Evolutionary conservation across 2,888 invertebrate genomes (phyloP).

Genomic region (Eupithecia pulchellata): DNA sequence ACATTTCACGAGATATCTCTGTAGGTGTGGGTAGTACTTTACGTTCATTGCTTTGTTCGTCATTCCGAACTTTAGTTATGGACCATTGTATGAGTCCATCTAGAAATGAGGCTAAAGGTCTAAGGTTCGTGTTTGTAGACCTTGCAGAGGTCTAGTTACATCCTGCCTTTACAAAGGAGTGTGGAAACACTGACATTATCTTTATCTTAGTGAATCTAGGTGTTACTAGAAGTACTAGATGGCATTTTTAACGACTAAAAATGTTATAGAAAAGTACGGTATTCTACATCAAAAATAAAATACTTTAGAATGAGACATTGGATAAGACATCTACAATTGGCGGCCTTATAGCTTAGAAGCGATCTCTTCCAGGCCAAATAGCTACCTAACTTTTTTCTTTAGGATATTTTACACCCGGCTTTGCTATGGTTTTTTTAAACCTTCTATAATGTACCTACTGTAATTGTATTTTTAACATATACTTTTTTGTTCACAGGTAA

Average conservation of each 20-base stretch:
- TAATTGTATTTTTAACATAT: not conserved
- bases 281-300: not conserved
- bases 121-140: not conserved
- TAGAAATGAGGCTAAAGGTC: not conserved
- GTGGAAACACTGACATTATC: not conserved
- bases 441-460: not conserved
- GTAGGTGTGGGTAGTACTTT: not conserved
- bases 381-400: not conserved
- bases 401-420: no score
- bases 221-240: not conserved
- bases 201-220: not conserved
- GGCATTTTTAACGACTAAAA: not conserved
- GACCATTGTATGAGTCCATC: not conserved
- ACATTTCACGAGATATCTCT: not conserved
- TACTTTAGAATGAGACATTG: not conserved
- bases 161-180: conserved; percentile 13
- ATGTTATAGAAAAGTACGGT: not conserved
- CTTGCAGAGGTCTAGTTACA: not conserved
- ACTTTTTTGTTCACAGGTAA: conserved; percentile 15
- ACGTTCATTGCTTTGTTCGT: not conserved
- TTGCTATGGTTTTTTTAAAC: no score
- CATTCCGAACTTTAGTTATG: not conserved
- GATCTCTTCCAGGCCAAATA: not conserved
- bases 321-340: not conserved
- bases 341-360: not conserved